Conservation (phyloP, 2,113 vertebrate genomes). For the Madoqua kirkii region DNA sequence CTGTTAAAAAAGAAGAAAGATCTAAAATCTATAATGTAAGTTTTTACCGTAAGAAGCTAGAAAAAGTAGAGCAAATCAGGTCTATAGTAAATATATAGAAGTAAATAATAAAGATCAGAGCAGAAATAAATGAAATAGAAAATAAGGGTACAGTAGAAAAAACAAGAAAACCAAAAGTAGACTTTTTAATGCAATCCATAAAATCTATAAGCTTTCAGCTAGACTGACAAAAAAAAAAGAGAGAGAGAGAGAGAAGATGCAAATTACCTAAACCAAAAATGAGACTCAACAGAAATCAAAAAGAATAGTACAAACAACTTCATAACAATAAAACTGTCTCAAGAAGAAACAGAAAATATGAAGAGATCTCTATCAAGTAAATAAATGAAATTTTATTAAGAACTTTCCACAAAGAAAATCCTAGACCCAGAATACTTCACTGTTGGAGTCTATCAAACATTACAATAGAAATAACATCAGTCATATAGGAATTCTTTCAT, state of each 20-base stretch:
- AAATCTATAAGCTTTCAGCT: not conserved
- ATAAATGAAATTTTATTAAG: not conserved
- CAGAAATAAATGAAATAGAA: not conserved
- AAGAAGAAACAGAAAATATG: not conserved
- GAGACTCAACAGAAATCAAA: not conserved
- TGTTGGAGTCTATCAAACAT: not conserved
- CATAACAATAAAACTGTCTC: not conserved
- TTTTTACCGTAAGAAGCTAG: not conserved
- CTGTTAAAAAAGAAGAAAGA: not conserved
- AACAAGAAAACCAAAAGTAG: not conserved
- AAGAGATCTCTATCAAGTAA: not conserved
- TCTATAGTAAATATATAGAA: not conserved
- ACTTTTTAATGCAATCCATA: not conserved
- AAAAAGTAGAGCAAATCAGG: not conserved
- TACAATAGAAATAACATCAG: not conserved
- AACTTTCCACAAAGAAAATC: not conserved
- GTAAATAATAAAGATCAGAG: not conserved
- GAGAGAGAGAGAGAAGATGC: not conserved
- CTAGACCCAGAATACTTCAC: not conserved
- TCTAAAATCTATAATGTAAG: not conserved
- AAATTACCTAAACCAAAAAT: not conserved
- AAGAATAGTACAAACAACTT: not conserved
- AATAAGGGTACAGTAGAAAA: not conserved
- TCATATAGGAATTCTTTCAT: not conserved
- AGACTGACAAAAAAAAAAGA: not conserved